phyloP scores from a whole-genome alignment of 2,797 vertebrate genomes.

The Anguilla megastoma region DNA sequence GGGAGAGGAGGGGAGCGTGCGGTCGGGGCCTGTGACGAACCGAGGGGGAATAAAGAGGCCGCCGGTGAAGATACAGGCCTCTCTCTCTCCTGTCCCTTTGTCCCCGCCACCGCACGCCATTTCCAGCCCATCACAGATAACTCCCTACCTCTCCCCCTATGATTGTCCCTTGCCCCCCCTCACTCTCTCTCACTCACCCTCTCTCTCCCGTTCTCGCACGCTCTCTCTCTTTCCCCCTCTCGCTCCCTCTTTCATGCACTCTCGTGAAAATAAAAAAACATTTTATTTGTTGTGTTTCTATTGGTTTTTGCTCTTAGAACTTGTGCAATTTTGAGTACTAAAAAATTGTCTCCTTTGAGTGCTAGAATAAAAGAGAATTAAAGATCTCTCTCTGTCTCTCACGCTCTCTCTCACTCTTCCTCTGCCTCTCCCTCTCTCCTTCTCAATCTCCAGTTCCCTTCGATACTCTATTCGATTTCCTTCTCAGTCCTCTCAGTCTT shows the following conservation, averaged over 20 bases:
- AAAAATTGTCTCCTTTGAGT: too few relatives aligned
- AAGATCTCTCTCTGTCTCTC: not conserved
- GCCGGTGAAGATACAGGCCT: not conserved
- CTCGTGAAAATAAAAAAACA: too few relatives aligned
- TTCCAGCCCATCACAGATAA: conserved; percentile 31
- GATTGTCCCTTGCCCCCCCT: conserved; percentile 33
- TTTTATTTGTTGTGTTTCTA: too few relatives aligned
- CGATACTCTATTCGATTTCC: not conserved
- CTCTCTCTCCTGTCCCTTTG: not conserved
- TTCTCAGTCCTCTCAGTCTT: not conserved
- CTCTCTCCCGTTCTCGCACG: too few relatives aligned
- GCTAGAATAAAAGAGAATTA: too few relatives aligned
- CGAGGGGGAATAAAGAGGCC: conserved; percentile 11
- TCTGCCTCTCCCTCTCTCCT: not conserved
- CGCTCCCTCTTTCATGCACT: too few relatives aligned
- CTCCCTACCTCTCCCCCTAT: conserved; percentile 12
- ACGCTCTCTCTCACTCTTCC: too few relatives aligned
- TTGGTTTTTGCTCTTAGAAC: too few relatives aligned
- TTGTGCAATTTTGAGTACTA: too few relatives aligned
- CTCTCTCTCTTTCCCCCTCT: too few relatives aligned
- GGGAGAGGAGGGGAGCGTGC: conserved; percentile 34
- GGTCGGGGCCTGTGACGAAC: not conserved
- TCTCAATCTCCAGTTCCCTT: not conserved
- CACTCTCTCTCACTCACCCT: not conserved
- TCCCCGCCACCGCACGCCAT: conserved; percentile 22